Percentiles rank a stretch among this genome's conserved stretches.
phyloP scores from a whole-genome alignment of 2,888 invertebrate species.

The Aporophyla lueneburgensis region DNA sequence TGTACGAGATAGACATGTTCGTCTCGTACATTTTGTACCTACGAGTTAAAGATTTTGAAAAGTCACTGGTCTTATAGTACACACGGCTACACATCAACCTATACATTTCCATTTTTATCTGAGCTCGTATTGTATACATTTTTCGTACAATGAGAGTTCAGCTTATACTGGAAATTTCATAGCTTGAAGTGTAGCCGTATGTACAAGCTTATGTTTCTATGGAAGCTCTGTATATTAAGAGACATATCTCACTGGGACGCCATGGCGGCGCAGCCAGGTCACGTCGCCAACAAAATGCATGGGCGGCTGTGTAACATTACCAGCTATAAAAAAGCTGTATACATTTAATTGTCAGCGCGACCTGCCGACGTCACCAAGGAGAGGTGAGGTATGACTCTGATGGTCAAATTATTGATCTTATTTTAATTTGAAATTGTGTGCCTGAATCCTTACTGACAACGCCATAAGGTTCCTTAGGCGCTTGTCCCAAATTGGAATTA shows the following conservation, averaged over 20 bases:
- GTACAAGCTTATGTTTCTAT: neutral
- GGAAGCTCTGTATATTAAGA: neutral
- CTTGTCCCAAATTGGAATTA: neutral
- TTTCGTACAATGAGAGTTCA: too few relatives aligned
- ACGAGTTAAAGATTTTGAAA: slow-evolving; percentile 14
- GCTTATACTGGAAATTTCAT: too few relatives aligned
- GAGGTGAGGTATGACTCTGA: neutral
- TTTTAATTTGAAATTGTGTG: slow-evolving; percentile 6
- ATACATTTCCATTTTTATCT: too few relatives aligned
- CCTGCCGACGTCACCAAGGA: neutral
- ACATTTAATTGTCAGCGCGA: neutral
- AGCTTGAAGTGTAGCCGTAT: too few relatives aligned
- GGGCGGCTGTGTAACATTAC: too few relatives aligned
- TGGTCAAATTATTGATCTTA: neutral
- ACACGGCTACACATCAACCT: too few relatives aligned
- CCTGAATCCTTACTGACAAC: neutral
- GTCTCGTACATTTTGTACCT: slow-evolving; percentile 30
- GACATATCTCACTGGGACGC: neutral
- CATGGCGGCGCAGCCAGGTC: neutral
- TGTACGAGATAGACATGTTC: slow-evolving; percentile 21
- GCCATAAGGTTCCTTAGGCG: neutral
- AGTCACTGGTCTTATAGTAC: neutral
- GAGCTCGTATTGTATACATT: too few relatives aligned
- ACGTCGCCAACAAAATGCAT: neutral
- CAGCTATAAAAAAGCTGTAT: neutral